These are phyloP conservation scores for Cryptomyrus ogoouensis DNA, from an alignment of 2,113 vertebrate species.

Conservation along the genomic window DNA sequence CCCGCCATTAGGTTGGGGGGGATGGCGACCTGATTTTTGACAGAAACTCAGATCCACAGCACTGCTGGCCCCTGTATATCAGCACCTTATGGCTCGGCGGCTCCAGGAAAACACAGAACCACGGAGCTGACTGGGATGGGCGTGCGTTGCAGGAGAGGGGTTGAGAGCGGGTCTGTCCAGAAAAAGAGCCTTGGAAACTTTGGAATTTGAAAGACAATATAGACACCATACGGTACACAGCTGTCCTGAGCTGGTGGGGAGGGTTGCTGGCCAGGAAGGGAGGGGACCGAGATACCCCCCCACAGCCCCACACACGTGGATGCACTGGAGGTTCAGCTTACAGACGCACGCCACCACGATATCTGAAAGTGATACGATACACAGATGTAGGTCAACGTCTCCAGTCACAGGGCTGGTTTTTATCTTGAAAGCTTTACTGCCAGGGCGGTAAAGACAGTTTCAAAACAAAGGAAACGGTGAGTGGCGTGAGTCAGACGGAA, in stretches of 20 bases:
- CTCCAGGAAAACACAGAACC: background rate
- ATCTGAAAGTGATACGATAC: background rate
- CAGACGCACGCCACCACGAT: background rate
- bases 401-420: background rate
- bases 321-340: background rate
- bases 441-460: background rate
- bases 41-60: background rate
- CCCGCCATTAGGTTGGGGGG: background rate
- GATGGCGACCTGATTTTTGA: background rate
- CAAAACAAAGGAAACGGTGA: slow-evolving; percentile 11
- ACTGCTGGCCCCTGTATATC: background rate
- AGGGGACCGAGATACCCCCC: background rate
- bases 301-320: background rate
- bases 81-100: background rate
- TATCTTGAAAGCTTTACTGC: background rate
- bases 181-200: background rate
- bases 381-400: slow-evolving; percentile 9
- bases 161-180: background rate
- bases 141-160: background rate
- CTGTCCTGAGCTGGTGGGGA: background rate
- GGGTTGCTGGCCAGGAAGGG: background rate
- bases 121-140: background rate
- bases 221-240: background rate
- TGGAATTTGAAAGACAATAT: background rate
- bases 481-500: background rate